phyloP scores from a whole-genome alignment of 2,888 invertebrate genomes.

The Griposia aprilina region DNA sequence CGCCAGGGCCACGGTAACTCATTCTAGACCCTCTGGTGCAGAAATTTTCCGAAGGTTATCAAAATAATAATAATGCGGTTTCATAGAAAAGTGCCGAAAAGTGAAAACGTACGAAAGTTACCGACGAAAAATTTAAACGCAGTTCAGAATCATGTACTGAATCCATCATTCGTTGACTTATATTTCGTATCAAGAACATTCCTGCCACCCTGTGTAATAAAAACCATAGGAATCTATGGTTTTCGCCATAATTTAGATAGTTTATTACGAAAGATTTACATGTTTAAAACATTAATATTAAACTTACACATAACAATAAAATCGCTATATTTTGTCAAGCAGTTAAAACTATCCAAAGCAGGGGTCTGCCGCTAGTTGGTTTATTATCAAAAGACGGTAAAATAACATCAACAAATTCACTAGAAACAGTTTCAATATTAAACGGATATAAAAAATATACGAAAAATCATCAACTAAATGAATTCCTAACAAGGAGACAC shows the following conservation, averaged over 20 bases:
- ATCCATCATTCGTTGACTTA: too few relatives aligned
- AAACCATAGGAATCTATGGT: neutral
- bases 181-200: too few relatives aligned
- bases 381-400: neutral
- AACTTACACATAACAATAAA: neutral
- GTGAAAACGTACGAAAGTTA: too few relatives aligned
- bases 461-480: neutral
- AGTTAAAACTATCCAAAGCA: neutral
- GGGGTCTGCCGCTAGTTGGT: fast-evolving
- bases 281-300: neutral
- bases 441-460: neutral
- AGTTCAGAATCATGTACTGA: too few relatives aligned
- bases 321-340: neutral
- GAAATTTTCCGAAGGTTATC: too few relatives aligned
- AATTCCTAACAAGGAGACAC: neutral
- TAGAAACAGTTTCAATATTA: neutral
- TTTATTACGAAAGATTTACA: neutral
- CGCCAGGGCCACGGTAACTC: too few relatives aligned
- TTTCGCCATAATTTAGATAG: neutral
- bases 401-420: neutral
- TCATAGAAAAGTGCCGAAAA: too few relatives aligned
- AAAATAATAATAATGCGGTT: too few relatives aligned
- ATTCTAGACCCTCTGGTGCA: too few relatives aligned
- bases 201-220: too few relatives aligned
- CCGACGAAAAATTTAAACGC: too few relatives aligned